Evolutionary conservation across 2,797 vertebrate species (phyloP), one percentile per base, ranked within the genome.

Genomic region (Falco naumanni): DNA sequence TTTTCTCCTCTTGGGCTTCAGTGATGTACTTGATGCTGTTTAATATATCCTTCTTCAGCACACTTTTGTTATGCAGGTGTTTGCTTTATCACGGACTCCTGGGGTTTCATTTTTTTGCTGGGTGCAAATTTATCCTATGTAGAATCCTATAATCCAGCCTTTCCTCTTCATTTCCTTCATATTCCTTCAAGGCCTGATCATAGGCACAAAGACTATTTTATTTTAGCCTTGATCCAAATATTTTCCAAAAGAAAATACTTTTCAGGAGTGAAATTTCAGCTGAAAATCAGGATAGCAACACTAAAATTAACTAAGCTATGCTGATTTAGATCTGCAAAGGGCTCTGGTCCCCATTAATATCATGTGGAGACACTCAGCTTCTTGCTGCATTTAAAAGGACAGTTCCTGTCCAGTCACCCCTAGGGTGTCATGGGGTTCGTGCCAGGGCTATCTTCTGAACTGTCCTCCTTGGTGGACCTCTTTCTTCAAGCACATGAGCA

Each of bases 1-100:
- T 29, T 59, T 93, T 87, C 82, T 92, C 75, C 95, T 97, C 97
- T 87, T 26, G 84, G 78, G 63, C 68, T 92, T 95, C 60, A 28
- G 66, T 85, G 87, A 81, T 93, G 56, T 87, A 34, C 68, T 81
- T 77, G 84, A 74, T 90, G 89, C 25, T 33, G 83, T 45, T 90
- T 88, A 81, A 92, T 68, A 72, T 34, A 68, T 78, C 65, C 74
- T 90, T 83, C 92, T 80, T 87, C 80, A 50, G 41, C n/a, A 71
- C 14, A 63, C 21, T 81, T 80, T 78, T 72, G 17, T 92, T 79
- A 72, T 37, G 66, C 54, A 84, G 68, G 84, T 95, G 83, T 74
- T 95, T 93, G 34, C 43, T 90, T 91, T 86, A 50, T 75, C 15
- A 8, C 24, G 25, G 37, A 48, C 41, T 75, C 48, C 26, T 41